A percentile compares a stretch with the other conserved stretches of the same genome.
phyloP scores from a whole-genome alignment of 2,797 vertebrate species.

The Onychomys leucogaster region DNA sequence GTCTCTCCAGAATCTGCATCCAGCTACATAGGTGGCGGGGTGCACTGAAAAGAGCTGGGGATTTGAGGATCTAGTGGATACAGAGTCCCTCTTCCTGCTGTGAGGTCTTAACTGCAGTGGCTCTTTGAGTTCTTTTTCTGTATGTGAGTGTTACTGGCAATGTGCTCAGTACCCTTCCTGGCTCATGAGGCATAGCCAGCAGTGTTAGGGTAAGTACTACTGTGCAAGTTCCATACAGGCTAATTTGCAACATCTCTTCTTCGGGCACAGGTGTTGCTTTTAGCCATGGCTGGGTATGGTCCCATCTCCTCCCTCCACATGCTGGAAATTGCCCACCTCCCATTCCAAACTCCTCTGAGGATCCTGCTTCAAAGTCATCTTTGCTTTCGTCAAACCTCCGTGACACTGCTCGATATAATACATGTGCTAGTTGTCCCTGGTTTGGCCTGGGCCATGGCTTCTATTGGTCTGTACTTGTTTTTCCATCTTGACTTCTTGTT shows the following conservation, averaged over 20 bases:
- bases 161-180: neutral
- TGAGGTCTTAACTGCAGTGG: neutral
- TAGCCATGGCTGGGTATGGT: neutral
- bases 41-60: accelerated
- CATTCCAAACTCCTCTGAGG: neutral
- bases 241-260: neutral
- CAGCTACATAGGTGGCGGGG: neutral
- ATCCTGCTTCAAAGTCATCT: neutral
- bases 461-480: constrained; percentile 57
- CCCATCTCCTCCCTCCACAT: too few species aligned
- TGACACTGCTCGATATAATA: neutral
- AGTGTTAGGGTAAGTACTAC: neutral
- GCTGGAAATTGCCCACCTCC: neutral
- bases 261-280: neutral
- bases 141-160: accelerated
- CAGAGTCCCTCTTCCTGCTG: neutral
- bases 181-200: neutral
- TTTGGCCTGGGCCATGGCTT: neutral
- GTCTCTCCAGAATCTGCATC: neutral
- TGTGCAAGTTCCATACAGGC: neutral
- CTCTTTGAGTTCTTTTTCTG: neutral
- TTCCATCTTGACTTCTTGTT: constrained; percentile 53
- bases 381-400: neutral
- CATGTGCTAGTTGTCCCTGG: neutral
- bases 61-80: neutral